Evolutionary conservation across 1,140 invertebrate species (phyloP), one percentile per base, ranked within the genome.

Genomic region (Anthonomus grandis): DNA sequence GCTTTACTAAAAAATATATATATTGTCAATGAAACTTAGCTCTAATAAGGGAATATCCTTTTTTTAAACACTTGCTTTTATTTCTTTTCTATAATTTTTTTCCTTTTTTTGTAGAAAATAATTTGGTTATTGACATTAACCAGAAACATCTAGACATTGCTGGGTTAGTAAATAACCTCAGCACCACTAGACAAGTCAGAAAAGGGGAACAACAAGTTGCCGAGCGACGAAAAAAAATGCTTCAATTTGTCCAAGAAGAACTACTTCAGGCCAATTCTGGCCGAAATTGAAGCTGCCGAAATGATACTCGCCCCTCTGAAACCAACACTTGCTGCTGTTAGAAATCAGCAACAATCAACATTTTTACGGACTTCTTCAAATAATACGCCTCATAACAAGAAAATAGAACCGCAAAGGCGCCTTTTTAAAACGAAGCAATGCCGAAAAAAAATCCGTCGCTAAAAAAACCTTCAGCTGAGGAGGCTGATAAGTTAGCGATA

Each of bases 121-220:
- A 38, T 38, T 38, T 38, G 37, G 37, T 38, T 38, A 8, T 38
- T 38, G 37, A 38, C 37, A 38, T 38, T 8, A 38, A 38, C 37
- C 37, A 38, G 37, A 38, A 5, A 38, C 37, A 38, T 38, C 10
- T 4, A 5, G 37, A 38, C 17, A 6, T 38, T 8, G 5, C 6
- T 38, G 37, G 37, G 37, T 38, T 38, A 38, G 37, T 38, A 38
- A 38, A 38, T 5, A 38, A 38, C 37, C 37, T 38, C 37, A 38
- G 37, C 17, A 38, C 37, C 37, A 38, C 37, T 38, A 38, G 37
- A 15, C 37, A 5, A 38, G 37, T 38, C 37, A 31, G 27, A 8
- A n/a, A 31, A 8, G 37, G 5, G 37, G 10, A 38, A 15, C 37
- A 38, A 13, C 37, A 38, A 38, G 37, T 38, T 38, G 37, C 12